Evolutionary conservation across 2,797 vertebrate species (phyloP).

Genomic region (Melanotaenia pygmaea): DNA sequence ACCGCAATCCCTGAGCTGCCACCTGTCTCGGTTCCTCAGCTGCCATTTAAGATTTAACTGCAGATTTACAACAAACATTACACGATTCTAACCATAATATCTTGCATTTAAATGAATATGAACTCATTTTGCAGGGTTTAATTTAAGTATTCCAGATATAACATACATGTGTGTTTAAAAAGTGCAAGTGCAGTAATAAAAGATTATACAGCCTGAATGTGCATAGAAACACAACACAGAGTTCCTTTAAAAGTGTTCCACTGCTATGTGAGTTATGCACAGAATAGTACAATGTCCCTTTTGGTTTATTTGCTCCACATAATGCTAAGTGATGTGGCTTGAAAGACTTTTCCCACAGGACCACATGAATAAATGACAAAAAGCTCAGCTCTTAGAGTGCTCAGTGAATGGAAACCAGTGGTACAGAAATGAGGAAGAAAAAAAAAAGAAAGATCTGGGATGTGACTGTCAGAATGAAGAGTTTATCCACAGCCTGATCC

Average conservation of each 20-base stretch:
- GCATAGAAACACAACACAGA: not conserved
- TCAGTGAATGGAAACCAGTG: constrained; percentile 35
- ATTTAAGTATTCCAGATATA: not conserved
- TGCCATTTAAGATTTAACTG: constrained; percentile 16
- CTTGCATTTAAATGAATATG: not conserved
- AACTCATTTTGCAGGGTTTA: not conserved
- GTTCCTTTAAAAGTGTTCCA: not conserved
- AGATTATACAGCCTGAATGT: not conserved
- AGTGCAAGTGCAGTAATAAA: not conserved
- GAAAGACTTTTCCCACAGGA: constrained; percentile 44
- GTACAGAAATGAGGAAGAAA: constrained; percentile 5
- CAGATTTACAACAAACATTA: constrained; percentile 8
- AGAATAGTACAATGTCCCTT: constrained; percentile 11
- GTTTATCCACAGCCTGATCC: constrained; percentile 19
- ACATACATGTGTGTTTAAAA: not conserved
- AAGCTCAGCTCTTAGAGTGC: constrained; percentile 15
- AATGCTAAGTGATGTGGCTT: constrained; percentile 51
- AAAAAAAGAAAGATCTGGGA: constrained; percentile 10
- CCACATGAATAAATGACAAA: constrained; percentile 36
- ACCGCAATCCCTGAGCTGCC: constrained; percentile 4
- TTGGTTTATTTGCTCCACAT: constrained; percentile 22
- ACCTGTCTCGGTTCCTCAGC: not conserved
- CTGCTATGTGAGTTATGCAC: constrained; percentile 1
- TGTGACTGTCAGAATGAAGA: constrained; percentile 28
- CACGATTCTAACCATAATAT: not conserved